Base-by-base conservation (phyloP, 1,140 invertebrate genomes). In the fruit fly (Drosophila melanogaster) region DNA sequence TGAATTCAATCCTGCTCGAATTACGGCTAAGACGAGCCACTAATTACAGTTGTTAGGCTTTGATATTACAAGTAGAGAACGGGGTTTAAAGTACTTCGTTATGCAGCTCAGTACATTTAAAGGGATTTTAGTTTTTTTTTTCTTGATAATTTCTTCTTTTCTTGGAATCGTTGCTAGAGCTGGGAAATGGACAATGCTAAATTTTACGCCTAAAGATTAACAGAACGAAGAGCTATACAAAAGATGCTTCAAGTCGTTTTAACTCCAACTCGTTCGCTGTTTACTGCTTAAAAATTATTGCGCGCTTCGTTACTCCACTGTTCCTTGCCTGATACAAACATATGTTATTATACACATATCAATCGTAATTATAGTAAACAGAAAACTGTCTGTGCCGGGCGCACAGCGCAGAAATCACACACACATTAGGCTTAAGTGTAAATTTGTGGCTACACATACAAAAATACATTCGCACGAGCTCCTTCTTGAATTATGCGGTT, bases 341-440 rank as follows among this genome's bases (percentile, higher is more conserved):
- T 64, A 75, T 61, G 66, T 77, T 47, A 65, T 55, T 76, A 37
- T 69, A 70, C 73, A 79, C 46, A 74, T 78, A 73, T 81, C 66
- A 73, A 77, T 79, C 74, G 54, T 72, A 71, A 79, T 70, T 79
- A 75, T 87, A 79, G 55, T 86, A 89, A 80, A 89, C 84, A 84
- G 84, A 89, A 89, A 74, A 74, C 80, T 71, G 65, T 64, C 73
- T 69, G 67, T 70, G 66, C 77, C 30, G 37, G 59, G 75, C 76
- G 60, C 80, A 84, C 80, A 79, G 71, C 75, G 59, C 83, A 83
- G 85, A 90, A 84, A 89, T 90, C 84, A 84, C 84, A 89, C 84
- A 89, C 85, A 89, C 84, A 72, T 84, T 89, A 89, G 69, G 80
- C 85, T 89, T 90, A 89, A 89, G 84, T 89, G 80, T 89, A 80